Evolutionary conservation across 2,113 vertebrate genomes (phyloP).

Genomic region (Notothenia coriiceps): DNA sequence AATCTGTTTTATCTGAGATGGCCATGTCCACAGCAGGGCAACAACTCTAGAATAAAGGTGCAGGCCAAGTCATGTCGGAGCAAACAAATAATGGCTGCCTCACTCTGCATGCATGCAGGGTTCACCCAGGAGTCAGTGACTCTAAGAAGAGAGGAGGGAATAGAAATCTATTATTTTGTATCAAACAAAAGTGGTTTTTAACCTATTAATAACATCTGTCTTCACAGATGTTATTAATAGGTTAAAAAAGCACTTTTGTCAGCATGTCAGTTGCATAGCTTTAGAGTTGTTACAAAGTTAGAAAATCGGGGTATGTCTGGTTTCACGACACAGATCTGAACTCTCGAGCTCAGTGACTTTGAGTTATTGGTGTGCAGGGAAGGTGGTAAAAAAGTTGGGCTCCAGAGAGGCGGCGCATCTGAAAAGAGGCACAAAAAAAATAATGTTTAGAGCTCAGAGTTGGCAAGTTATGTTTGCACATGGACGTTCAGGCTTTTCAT

Average conservation of each 20-base stretch:
- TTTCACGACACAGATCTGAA: constrained; percentile 6
- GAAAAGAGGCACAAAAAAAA: not conserved
- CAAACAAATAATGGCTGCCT: constrained; percentile 50
- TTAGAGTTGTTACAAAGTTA: not conserved
- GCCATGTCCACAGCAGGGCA: constrained; percentile 36
- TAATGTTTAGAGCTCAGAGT: constrained; percentile 3
- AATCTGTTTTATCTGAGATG: constrained; percentile 41
- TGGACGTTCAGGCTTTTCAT: not conserved
- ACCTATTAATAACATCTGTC: constrained; percentile 13
- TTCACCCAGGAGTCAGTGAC: constrained; percentile 46
- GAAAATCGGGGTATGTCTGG: not conserved
- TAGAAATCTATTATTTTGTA: not conserved
- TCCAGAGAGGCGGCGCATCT: constrained; percentile 14
- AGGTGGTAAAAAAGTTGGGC: not conserved
- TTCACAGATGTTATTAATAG: no score
- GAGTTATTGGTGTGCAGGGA: constrained; percentile 9
- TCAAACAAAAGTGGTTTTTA: constrained; percentile 1
- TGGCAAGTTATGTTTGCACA: not conserved
- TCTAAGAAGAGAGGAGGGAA: constrained; percentile 9
- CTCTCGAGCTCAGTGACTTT: not conserved
- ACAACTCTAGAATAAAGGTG: constrained; percentile 32
- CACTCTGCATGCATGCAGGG: constrained; percentile 25
- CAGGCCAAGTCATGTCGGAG: constrained; percentile 46
- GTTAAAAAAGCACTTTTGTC: no score
- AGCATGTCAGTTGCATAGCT: not conserved